A percentile compares a stretch with the other conserved stretches of the same genome.
These are phyloP conservation scores for Protophormia terraenovae DNA, from an alignment of 2,888 invertebrate species.

Conservation along the genomic window DNA sequence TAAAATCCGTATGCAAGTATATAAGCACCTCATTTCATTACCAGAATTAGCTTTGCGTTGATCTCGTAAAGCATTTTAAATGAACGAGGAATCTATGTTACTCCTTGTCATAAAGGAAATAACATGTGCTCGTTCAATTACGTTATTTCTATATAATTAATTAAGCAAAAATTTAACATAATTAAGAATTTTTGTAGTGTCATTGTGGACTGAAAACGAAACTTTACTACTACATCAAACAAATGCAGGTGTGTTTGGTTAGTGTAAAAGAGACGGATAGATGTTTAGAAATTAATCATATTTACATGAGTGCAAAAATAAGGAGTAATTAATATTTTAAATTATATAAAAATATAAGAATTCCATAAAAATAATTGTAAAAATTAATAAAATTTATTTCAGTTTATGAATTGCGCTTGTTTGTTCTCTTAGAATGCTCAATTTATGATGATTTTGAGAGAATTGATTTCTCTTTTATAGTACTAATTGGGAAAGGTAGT, in stretches of 20 bases:
- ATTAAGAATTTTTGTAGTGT: constrained; percentile 36
- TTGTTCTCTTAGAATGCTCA: constrained; percentile 33
- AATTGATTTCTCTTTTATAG: constrained; percentile 30
- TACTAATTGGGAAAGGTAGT: constrained; percentile 29
- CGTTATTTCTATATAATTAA: constrained; percentile 20
- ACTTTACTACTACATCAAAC: constrained; percentile 56
- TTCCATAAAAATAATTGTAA: neutral
- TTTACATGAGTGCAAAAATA: constrained; percentile 58
- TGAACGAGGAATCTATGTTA: constrained; percentile 52
- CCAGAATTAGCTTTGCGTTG: constrained; percentile 74
- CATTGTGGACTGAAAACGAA: constrained; percentile 23
- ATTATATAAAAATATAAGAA: neutral
- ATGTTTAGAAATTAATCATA: neutral
- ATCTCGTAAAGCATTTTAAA: constrained; percentile 69
- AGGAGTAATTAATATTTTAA: constrained; percentile 27
- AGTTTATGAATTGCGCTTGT: neutral
- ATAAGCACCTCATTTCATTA: constrained; percentile 73
- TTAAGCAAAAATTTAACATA: constrained; percentile 12
- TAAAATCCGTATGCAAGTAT: constrained; percentile 76
- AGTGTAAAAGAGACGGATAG: constrained; percentile 61
- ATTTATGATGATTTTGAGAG: constrained; percentile 37
- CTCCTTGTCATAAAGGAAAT: constrained; percentile 44
- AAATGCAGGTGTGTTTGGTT: constrained; percentile 49
- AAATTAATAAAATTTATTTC: constrained; percentile 2
- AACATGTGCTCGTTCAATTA: constrained; percentile 63